phyloP scores from a whole-genome alignment of 1,140 invertebrate species.

The Diachasma alloeum region DNA sequence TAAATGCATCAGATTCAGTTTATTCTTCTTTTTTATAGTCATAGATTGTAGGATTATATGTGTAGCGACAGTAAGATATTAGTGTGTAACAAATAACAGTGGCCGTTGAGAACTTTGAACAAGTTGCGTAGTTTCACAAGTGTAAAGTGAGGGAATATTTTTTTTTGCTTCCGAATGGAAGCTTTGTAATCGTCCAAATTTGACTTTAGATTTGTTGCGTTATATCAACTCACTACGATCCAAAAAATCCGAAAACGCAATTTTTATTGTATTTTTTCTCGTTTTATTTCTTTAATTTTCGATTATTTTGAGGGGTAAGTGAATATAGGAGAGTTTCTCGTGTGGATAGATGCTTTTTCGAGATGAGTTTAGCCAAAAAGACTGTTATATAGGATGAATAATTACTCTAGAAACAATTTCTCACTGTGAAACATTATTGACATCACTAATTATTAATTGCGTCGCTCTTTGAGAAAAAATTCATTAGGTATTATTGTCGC shows the following conservation, averaged over 20 bases:
- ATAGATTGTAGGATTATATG: slow-evolving; percentile 45
- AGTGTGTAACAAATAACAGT: slow-evolving; percentile 23
- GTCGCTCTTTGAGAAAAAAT: neutral
- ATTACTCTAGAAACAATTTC: slow-evolving; percentile 53
- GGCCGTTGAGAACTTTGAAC: neutral
- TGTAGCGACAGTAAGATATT: slow-evolving; percentile 39
- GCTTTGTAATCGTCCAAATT: no score
- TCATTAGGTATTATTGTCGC: slow-evolving; percentile 39
- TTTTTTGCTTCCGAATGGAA: neutral
- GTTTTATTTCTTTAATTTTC: neutral
- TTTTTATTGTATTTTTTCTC: neutral
- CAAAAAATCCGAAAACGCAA: neutral
- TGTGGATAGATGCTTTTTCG: slow-evolving; percentile 54
- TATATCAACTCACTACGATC: no score
- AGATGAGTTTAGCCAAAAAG: slow-evolving; percentile 59
- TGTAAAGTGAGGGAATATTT: slow-evolving; percentile 23
- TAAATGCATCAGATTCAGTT: slow-evolving; percentile 13
- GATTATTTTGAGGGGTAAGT: neutral
- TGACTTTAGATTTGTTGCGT: no score
- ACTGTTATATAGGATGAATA: slow-evolving; percentile 60
- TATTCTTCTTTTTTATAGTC: slow-evolving; percentile 43
- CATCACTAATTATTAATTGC: slow-evolving; percentile 44
- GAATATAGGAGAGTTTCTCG: neutral
- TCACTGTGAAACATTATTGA: slow-evolving; percentile 46
- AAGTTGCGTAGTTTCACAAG: neutral